Conservation (phyloP, 2,888 invertebrate genomes). For the Drepanosiphum platanoidis region DNA sequence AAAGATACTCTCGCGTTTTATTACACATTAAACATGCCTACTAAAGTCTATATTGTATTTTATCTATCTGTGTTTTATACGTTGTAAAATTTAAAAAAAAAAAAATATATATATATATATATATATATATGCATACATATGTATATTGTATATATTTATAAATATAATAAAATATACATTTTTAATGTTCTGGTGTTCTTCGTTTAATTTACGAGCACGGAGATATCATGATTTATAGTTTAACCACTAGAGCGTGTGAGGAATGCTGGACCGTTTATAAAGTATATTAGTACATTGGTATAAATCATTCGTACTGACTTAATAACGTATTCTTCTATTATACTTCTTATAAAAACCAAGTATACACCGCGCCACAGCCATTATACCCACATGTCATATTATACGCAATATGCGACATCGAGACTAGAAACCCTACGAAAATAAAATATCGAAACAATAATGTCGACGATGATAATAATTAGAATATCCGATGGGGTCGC, state of each 20-base stretch:
- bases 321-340: slow-evolving; percentile 18
- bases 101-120: not conserved
- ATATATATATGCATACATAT: slow-evolving; percentile 2
- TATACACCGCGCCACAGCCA: not conserved
- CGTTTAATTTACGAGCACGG: slow-evolving; percentile 33
- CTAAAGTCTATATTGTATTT: too few species aligned
- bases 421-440: not conserved
- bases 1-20: not conserved
- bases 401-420: not conserved
- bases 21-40: not conserved
- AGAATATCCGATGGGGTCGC: not conserved
- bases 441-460: not conserved
- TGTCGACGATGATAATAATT: not conserved
- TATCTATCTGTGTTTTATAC: not conserved
- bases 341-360: not conserved
- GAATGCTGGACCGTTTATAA: slow-evolving; percentile 31
- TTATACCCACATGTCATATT: not conserved
- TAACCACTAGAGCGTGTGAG: slow-evolving; percentile 30
- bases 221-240: slow-evolving; percentile 48
- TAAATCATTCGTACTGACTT: slow-evolving; percentile 31
- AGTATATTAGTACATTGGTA: not conserved
- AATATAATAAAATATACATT: not conserved
- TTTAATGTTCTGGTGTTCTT: slow-evolving; percentile 6
- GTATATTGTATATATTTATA: slow-evolving; percentile 1
- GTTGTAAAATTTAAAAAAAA: not conserved